Evolutionary conservation across 2,888 invertebrate species (phyloP).

Genomic region (Leptinotarsa haldemani): DNA sequence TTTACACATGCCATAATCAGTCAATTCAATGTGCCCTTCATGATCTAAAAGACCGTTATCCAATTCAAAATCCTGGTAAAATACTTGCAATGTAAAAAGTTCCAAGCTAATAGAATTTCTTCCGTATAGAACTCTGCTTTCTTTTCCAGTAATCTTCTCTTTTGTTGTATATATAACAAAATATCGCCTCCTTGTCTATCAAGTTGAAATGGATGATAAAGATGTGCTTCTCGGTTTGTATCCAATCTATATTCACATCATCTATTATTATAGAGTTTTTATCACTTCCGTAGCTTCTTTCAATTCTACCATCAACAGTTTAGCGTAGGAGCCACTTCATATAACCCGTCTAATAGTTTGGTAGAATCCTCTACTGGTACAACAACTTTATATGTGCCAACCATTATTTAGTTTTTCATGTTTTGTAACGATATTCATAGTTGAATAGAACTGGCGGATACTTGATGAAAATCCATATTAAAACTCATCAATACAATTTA

Average conservation of each 20-base stretch:
- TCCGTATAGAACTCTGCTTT: slow-evolving; percentile 98
- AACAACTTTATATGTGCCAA: no score
- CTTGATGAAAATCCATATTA: no score
- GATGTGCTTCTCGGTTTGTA: slow-evolving; percentile 99
- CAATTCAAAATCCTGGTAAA: no score
- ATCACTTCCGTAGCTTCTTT: slow-evolving; percentile 97
- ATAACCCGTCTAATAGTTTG: slow-evolving; percentile 70
- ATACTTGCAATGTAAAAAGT: slow-evolving; percentile 71
- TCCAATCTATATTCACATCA: slow-evolving; percentile 97
- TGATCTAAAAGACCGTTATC: no score
- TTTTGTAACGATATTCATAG: no score
- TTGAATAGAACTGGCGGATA: no score
- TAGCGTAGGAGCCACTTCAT: slow-evolving; percentile 98
- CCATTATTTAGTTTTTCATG: no score
- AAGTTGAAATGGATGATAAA: slow-evolving; percentile 99
- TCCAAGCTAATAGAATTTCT: slow-evolving; percentile 97
- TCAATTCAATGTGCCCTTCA: no score
- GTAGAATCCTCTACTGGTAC: slow-evolving; percentile 74
- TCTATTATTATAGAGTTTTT: slow-evolving; percentile 97
- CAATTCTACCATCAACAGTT: slow-evolving; percentile 98
- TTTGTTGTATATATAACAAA: no score
- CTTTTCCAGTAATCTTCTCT: slow-evolving; percentile 87
- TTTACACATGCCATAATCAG: no score
- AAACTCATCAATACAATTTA: no score
- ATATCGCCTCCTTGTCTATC: slow-evolving; percentile 89